Conservation (phyloP, 2,888 invertebrate species). For the Papilio demoleus region DNA sequence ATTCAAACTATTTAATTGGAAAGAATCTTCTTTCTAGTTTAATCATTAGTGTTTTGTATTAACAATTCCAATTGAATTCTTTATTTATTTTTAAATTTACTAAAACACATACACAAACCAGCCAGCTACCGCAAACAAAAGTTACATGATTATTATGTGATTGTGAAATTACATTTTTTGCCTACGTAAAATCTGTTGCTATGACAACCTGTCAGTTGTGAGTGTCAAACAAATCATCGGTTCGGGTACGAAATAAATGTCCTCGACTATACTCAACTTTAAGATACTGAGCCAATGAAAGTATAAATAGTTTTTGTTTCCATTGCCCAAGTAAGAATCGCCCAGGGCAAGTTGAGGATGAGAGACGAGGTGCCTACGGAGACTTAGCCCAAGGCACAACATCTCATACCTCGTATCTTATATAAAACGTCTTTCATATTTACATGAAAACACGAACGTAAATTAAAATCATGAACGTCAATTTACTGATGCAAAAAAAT, state of each 20-base stretch:
- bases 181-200: no score
- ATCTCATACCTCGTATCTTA: not conserved
- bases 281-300: conserved; percentile 15
- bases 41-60: no score
- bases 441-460: conserved; percentile 3
- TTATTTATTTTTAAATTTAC: no score
- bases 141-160: no score
- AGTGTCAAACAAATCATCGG: not conserved
- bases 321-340: conserved; percentile 10
- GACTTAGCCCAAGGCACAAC: conserved; percentile 4
- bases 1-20: no score
- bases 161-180: no score
- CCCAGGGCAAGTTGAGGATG: conserved; percentile 14
- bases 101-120: no score
- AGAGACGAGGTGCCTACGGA: conserved; percentile 34
- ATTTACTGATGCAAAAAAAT: conserved; percentile 13
- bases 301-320: conserved; percentile 18
- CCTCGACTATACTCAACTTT: not conserved
- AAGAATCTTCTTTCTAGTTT: no score
- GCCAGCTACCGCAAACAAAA: no score
- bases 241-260: not conserved
- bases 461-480: conserved; percentile 14
- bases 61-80: no score
- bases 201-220: not conserved
- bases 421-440: conserved; percentile 9